A percentile compares a stretch with the other conserved stretches of the same genome.
These are phyloP conservation scores for Dicrurus megarhynchus DNA, from an alignment of 2,113 vertebrate genomes.

Conservation along the genomic window DNA sequence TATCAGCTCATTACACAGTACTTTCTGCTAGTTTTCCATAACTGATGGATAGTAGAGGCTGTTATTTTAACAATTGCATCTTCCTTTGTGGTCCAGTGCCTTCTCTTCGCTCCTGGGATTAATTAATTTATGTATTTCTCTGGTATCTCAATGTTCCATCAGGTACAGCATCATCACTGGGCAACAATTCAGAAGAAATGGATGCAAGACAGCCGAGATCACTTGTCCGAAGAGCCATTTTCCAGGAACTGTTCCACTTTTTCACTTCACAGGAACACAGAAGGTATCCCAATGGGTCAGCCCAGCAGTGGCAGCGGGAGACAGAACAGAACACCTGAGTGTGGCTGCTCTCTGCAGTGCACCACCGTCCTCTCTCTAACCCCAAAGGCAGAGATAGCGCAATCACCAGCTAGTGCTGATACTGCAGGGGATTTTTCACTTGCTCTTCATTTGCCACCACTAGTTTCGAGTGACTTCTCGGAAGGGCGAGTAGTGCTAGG, in stretches of 20 bases:
- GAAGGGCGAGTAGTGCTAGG: no score
- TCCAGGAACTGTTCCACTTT: neutral
- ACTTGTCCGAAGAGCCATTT: neutral
- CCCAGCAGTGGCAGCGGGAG: neutral
- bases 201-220: neutral
- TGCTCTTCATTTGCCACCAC: neutral
- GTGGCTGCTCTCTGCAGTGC: neutral
- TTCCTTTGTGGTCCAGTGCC: neutral
- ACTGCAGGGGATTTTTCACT: neutral
- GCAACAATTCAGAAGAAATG: neutral
- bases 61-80: neutral
- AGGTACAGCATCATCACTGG: neutral
- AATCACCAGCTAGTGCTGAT: neutral
- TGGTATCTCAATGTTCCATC: neutral
- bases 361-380: neutral
- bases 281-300: neutral
- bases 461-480: neutral
- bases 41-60: neutral
- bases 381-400: fast-evolving
- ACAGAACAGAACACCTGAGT: neutral
- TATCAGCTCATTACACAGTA: neutral
- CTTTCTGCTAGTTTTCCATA: neutral
- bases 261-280: neutral
- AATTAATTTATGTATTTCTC: neutral
- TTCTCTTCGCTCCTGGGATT: neutral